Evolutionary conservation across 2,797 vertebrate genomes (phyloP), one percentile per base, ranked within the genome.

Genomic region (Rhodeus uyekii): DNA sequence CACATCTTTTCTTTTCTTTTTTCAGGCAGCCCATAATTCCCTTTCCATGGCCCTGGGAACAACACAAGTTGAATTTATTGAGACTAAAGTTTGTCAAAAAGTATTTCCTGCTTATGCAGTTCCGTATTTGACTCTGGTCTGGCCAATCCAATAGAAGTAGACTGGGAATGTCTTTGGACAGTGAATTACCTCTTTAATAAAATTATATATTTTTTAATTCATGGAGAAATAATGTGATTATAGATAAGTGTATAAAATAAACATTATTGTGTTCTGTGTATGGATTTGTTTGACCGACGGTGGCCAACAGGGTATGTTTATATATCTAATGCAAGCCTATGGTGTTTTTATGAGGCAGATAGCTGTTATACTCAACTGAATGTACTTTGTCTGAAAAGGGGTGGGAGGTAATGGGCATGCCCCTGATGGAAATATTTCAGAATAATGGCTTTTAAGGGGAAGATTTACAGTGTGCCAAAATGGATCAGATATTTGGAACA

Each of bases 381-480:
- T 63, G 73, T 81, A 75, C 55, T 86, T 77, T 85, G 38, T 81
- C 27, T 80, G 60, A 71, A 83, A 87, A 79, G 64, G 76, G 80
- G 44, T 12, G 24, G 58, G 61, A 81, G 78, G 74, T 85, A 86
- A 87, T 85, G 81, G 83, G 29, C 67, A 78, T 65, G 60, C 67
- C 63, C 77, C 65, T 80, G 81, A 86, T 86, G 78, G 75, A 85
- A 85, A 89, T 86, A 84, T 86, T 85, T 83, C 83, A 81, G 79
- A 84, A 84, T 76, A 85, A 84, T 87, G 71, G 78, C 82, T 85
- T 83, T 85, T 87, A 85, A 76, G 73, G 61, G 67, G 53, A 87
- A 82, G 82, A 83, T 85, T 87, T 86, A 86, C 83, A 73, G 68
- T 65, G 78, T 81, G 77, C 73, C 80, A 80, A 82, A 78, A 85